Percentiles rank a stretch among this genome's conserved stretches.
phyloP scores from a whole-genome alignment of 2,888 invertebrate species.

The Himalopsyche japonica region DNA sequence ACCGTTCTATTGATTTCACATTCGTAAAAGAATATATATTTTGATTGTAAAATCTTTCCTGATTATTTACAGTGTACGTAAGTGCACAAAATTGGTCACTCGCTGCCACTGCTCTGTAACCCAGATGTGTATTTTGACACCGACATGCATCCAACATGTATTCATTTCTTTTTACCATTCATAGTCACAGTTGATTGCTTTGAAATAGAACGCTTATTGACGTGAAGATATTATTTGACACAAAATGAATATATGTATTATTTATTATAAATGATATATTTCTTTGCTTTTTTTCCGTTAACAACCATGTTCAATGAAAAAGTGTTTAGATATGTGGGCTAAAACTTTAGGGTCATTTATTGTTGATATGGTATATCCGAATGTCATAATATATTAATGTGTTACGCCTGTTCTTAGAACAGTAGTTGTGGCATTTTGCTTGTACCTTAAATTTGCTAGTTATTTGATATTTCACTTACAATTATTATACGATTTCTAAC shows the following conservation, averaged over 20 bases:
- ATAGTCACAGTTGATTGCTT: too few species aligned
- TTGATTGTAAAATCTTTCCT: neutral
- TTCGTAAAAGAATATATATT: neutral
- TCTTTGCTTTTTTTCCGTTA: neutral
- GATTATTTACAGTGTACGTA: neutral
- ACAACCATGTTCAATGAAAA: neutral
- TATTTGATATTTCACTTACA: neutral
- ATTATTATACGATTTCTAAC: too few species aligned
- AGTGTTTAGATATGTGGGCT: neutral
- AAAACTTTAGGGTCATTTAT: neutral
- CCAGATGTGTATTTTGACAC: neutral
- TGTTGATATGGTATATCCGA: neutral
- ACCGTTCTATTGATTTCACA: neutral
- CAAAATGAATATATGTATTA: too few species aligned
- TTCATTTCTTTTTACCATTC: too few species aligned
- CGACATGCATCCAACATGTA: neutral
- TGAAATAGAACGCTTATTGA: too few species aligned
- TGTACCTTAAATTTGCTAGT: neutral
- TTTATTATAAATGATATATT: too few species aligned
- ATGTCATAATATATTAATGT: neutral
- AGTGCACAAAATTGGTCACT: neutral
- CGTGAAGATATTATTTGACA: too few species aligned
- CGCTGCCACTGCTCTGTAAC: neutral
- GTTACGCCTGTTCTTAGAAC: neutral
- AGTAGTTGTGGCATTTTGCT: neutral